Evolutionary conservation across 2,113 vertebrate species (phyloP), one percentile per base, ranked within the genome.

Genomic region (Xyliphius kryptos): DNA sequence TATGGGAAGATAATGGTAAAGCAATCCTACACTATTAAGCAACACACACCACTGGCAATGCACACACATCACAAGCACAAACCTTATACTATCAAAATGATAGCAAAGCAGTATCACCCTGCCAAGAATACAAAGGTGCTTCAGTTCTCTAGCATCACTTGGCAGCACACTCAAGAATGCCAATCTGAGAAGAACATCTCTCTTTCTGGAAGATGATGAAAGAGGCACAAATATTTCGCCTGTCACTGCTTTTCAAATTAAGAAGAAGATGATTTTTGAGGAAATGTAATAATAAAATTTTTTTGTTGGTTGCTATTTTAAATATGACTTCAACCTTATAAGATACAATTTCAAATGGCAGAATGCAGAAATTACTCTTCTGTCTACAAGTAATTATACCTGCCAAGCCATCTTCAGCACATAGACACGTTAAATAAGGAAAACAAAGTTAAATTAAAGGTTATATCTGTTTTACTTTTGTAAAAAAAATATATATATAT

Each of bases 111-210:
- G 59, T 59, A 58, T 66, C 47, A 52, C 37, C 37, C 56, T 66
- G 20, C 52, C 55, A 44, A 57, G 55, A 66, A 52, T n/a, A 66
- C 64, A 58, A 66, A 66, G 64, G 56, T 52, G 56, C 64, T 40
- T 66, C 48, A 59, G 64, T 66, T 58, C 56, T 66, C 21, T 47
- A 59, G 15, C 47, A 66, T 51, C 46, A 51, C 36, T 26, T 58
- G 63, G 46, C 63, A 41, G 36, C 19, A 41, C 36, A 15, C 54
- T 57, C 54, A 58, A 66, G 37, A 66, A 57, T 66, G 46, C 63
- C 63, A 66, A 32, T 40, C n/a, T 36, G 19, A 36, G 9, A 22
- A 52, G 64, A 66, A 66, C 38, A 49, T 66, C 63, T 66, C 53
- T 66, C 17, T 12, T 11, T 51, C 37, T 58, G 64, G 55, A 66